Evolutionary conservation across 2,113 vertebrate species (phyloP), one percentile per base, ranked within the genome.

Genomic region (Montifringilla adamsi): DNA sequence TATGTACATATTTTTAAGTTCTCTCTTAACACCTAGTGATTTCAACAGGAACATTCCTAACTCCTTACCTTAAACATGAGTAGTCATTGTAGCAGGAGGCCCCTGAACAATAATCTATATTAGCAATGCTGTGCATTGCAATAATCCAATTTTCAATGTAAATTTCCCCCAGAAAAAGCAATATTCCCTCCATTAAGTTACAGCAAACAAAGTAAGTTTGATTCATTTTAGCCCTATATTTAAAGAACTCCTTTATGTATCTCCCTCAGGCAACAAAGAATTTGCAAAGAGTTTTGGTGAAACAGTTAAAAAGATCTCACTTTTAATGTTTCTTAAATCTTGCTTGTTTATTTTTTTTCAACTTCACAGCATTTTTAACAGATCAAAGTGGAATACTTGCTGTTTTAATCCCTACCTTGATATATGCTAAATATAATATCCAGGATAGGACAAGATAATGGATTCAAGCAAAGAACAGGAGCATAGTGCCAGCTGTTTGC

Each of bases 291-390:
- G 10, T 91, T 90, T 63, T 58, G 43, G 52, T 77, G 59, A 77
- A 93, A 63, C 39, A 35, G 59, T 64, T 68, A 73, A 89, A 88
- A 88, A 68, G 35, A 74, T 10, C 37, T 91, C 30, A 74, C 18
- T 86, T 93, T 35, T 67, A 84, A 63, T 77, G 60, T 60, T 92
- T 77, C 49, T 88, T 74, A 83, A 94, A 72, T 63, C n/a, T 90
- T 49, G 4, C 35, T 84, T 30, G 15, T 58, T 76, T 56, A 3
- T 74, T 43, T 27, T 53, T 43, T n/a, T 72, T 15, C 23, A 77
- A 53, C 27, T 84, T 88, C 37, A 53, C 43, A 87, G 46, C n/a
- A 55, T 72, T 92, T 79, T 63, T 81, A 92, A 74, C 18, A 66
- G 22, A 92, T 89, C 43, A 59, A 83, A 92, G 80, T 66, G 23